Evolutionary conservation across 2,113 vertebrate genomes (phyloP), one percentile per base, ranked within the genome.

Genomic region (Brienomyrus longianalis): DNA sequence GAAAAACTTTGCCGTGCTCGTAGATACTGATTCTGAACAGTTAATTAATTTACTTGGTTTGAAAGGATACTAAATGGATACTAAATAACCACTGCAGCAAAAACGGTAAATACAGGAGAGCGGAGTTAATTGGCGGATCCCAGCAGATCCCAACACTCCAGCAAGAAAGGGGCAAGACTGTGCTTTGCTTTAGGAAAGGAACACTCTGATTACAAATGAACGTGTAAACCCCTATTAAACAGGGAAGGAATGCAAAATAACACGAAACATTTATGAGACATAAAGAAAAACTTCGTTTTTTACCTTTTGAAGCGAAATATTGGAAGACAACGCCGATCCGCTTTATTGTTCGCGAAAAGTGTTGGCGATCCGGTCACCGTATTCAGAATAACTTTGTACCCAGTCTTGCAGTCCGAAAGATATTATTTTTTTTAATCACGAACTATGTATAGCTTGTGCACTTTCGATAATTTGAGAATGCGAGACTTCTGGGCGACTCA

Each of bases 1-100:
- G 92, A 92, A 93, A 92, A 77, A 47, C 9, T 54, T 21, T 47
- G 23, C 3, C 15, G 31, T 35, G 17, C 31, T 45, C 86, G 62
- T 56, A 80, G 66, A 54, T 90, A 86, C 89, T 19, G 50, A 27
- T 87, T 35, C 31, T 10, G 31, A 50, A n/a, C 51, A 35, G 15
- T n/a, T 8, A 35, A 11, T 9, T 35, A 39, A 11, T 86, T 51
- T 87, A 47, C 86, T 39, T 45, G 89, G 27, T 54, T n/a, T 15
- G 43, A 87, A n/a, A 45, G 6, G 4, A 50, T 13, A 50, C 45
- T 27, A 17, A 50, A 50, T 1, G 39, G 15, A 39, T 43, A 80
- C 35, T 83, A 21, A 39, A 83, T 39, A 83, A 83, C 77, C 43
- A 83, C 10, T 45, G 45, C 35, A 52, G 2, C 51, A 48, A 47